Base-by-base conservation (phyloP, 2,113 vertebrate genomes). In the Poecile atricapillus region DNA sequence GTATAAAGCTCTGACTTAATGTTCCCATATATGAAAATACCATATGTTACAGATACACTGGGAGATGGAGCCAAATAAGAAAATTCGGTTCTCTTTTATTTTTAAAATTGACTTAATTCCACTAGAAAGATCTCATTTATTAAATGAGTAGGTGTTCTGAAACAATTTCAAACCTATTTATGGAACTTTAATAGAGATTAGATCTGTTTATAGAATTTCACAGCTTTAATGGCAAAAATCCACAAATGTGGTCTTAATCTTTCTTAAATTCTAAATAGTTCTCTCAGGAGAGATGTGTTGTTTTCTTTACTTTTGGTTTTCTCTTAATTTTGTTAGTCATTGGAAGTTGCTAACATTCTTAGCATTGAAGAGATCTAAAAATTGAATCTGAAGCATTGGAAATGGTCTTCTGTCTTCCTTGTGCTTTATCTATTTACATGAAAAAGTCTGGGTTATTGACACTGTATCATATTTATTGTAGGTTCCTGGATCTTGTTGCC, bases 391-490 rank as follows among this genome's bases (percentile, higher is more conserved):
- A 94, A 78, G 33, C 37, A 24, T 65, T 95, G 83, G 88, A 95
- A 94, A 46, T 75, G 28, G 76, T 86, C 83, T 88, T 86, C 91
- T 81, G 15, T 95, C 76, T 93, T 92, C 53, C 90, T 64, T 81
- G 56, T 68, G 59, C 74, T 89, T 79, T 91, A 52, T 93, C 74
- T 93, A 93, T 97, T 97, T 97, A 86, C 94, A 96, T 97, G 94
- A 89, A 93, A 97, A 97, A 95, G 96, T 25, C 94, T 92, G 89
- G 47, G 46, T 96, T 97, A 97, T 96, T 97, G 97, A 97, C 95
- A 97, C 91, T 83, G 67, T 95, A 95, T 97, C 93, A 96, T 97
- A 97, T 97, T 97, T 97, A 95, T 96, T 97, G 96, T 96, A 76
- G 80, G 90, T 95, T 96, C 91, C 89, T 85, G 89, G 77, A 91